A percentile compares a stretch with the other conserved stretches of the same genome.
phyloP scores from a whole-genome alignment of 1,140 invertebrate species.

The Atta colombica region DNA sequence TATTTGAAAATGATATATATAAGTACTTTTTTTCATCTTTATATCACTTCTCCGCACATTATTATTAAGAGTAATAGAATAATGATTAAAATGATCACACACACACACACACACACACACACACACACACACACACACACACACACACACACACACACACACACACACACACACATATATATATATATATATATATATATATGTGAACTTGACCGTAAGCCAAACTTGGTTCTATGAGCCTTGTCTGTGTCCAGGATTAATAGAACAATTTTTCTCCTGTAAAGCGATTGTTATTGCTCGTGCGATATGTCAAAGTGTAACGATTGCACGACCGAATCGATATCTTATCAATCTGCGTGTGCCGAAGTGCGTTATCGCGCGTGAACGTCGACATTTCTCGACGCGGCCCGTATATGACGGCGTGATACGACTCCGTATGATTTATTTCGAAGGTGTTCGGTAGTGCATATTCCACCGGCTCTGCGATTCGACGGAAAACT shows the following conservation, averaged over 20 bases:
- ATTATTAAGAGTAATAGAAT: neutral
- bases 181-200: too few relatives aligned
- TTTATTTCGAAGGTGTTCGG: slow-evolving; percentile 40
- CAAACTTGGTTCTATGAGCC: neutral
- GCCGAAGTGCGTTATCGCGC: slow-evolving; percentile 44
- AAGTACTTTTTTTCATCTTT: neutral
- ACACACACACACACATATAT: too few relatives aligned
- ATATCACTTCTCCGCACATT: slow-evolving; percentile 6
- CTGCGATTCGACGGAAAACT: slow-evolving; percentile 46
- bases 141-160: too few relatives aligned
- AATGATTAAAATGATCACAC: neutral
- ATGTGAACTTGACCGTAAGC: neutral
- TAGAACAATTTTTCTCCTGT: neutral
- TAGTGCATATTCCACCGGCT: slow-evolving; percentile 1
- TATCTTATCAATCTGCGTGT: slow-evolving; percentile 4
- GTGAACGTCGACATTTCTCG: slow-evolving; percentile 45
- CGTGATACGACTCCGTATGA: slow-evolving; percentile 23
- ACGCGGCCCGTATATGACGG: neutral
- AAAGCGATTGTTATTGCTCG: neutral
- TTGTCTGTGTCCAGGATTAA: slow-evolving; percentile 7
- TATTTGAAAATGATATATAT: neutral
- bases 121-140: too few relatives aligned
- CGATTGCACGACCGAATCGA: neutral
- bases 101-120: too few relatives aligned
- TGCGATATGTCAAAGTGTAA: slow-evolving; percentile 14